Conservation (phyloP, 2,888 invertebrate species). For the Lysandra coridon region DNA sequence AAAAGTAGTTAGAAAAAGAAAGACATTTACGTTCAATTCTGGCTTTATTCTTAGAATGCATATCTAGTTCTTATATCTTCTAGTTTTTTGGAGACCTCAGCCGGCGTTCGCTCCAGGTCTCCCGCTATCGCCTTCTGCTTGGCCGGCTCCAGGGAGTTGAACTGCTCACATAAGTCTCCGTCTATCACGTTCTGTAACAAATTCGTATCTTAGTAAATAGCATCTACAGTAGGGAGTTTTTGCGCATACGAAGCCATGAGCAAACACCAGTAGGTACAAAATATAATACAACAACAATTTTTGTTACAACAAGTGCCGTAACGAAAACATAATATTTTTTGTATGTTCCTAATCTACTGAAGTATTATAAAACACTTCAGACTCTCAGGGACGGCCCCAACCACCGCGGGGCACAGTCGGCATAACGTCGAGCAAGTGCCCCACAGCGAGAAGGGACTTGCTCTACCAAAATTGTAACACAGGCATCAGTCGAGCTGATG, state of each 20-base stretch:
- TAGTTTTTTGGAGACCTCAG: constrained; percentile 98
- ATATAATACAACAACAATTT: too few relatives aligned
- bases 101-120: constrained; percentile 96
- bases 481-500: constrained; percentile 47
- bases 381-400: constrained; percentile 68
- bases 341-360: constrained; percentile 72
- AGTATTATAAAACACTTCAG: constrained; percentile 52
- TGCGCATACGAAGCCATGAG: too few relatives aligned
- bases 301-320: too few relatives aligned
- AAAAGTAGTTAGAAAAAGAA: neutral
- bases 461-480: constrained; percentile 77
- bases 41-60: constrained; percentile 88
- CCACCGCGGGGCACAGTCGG: constrained; percentile 50
- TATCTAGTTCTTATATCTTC: constrained; percentile 99
- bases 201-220: neutral
- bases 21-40: constrained; percentile 10
- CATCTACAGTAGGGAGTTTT: too few relatives aligned
- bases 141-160: constrained; percentile 94
- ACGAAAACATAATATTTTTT: constrained; percentile 38
- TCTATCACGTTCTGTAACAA: constrained; percentile 94
- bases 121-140: constrained; percentile 98
- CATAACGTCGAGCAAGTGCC: constrained; percentile 60
- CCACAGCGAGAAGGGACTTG: constrained; percentile 43
- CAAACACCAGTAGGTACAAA: too few relatives aligned
- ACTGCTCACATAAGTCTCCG: constrained; percentile 99